phyloP scores from a whole-genome alignment of 2,113 vertebrate genomes.

The Geococcyx californianus region DNA sequence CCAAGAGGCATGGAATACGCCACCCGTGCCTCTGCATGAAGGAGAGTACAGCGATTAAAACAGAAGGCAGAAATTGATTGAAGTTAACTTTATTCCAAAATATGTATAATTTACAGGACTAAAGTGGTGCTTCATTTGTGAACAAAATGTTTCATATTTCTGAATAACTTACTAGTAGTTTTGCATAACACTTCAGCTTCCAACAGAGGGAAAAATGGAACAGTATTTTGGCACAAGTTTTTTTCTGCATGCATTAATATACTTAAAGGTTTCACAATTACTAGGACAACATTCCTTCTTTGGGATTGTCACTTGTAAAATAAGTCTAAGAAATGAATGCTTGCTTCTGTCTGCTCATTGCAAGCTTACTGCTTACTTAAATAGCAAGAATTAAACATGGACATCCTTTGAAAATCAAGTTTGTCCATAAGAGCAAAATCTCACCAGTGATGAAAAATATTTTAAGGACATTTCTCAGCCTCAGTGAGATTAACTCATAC shows the following conservation, averaged over 20 bases:
- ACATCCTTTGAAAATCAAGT: not conserved
- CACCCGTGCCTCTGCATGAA: not conserved
- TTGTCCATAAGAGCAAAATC: not conserved
- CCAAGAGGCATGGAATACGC: not conserved
- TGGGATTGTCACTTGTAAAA: slow-evolving; percentile 55
- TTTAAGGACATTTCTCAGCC: not conserved
- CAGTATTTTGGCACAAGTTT: slow-evolving; percentile 42
- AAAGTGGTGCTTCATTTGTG: slow-evolving; percentile 47
- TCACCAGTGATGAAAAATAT: not conserved
- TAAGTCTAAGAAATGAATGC: slow-evolving; percentile 7
- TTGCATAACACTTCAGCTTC: slow-evolving; percentile 41
- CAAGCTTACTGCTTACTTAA: slow-evolving; percentile 30
- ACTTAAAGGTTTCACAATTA: slow-evolving; percentile 42
- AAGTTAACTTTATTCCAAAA: slow-evolving; percentile 62
- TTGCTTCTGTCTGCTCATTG: not conserved
- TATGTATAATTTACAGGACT: slow-evolving; percentile 60
- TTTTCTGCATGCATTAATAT: slow-evolving; percentile 61
- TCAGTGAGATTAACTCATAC: not conserved
- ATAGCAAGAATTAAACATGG: not conserved
- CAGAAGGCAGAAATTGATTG: slow-evolving; percentile 32
- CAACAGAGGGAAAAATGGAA: slow-evolving; percentile 25
- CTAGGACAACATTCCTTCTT: slow-evolving; percentile 61
- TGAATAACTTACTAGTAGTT: slow-evolving; percentile 52
- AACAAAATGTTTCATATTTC: slow-evolving; percentile 24
- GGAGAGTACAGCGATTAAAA: slow-evolving; percentile 11